These are phyloP conservation scores for Polypedilum vanderplanki DNA, from an alignment of 1,140 invertebrate species.

Conservation along the genomic window DNA sequence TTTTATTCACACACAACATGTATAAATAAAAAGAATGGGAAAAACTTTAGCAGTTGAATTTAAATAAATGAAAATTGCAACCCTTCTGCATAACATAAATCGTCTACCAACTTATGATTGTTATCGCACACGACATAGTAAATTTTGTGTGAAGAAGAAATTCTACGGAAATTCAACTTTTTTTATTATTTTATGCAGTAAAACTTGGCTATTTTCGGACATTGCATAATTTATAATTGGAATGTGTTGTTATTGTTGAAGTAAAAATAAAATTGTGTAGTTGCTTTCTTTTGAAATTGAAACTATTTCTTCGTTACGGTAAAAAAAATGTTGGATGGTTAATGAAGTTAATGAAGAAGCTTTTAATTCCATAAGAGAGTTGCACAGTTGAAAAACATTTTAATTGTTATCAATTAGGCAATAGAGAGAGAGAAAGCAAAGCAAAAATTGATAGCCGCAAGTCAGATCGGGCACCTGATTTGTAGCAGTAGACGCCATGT, in stretches of 20 bases:
- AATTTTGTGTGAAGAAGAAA: background rate
- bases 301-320: too few species aligned
- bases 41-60: background rate
- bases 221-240: constrained; percentile 6
- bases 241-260: background rate
- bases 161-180: background rate
- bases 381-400: too few species aligned
- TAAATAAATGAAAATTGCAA: constrained; percentile 11
- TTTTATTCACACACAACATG: background rate
- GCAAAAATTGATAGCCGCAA: background rate
- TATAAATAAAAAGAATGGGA: background rate
- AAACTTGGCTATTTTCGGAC: constrained; percentile 10
- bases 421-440: background rate
- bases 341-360: too few species aligned
- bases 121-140: constrained; percentile 26
- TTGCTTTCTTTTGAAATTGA: too few species aligned
- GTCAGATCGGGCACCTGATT: constrained; percentile 4
- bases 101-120: constrained; percentile 19
- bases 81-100: constrained; percentile 8
- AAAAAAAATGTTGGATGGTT: too few species aligned
- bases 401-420: too few species aligned
- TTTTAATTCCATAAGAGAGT: too few species aligned
- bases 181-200: background rate
- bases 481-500: constrained; percentile 10
- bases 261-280: too few species aligned